These are phyloP conservation scores for Cataglyphis cursor DNA, from an alignment of 2,888 invertebrate species.

Conservation along the genomic window DNA sequence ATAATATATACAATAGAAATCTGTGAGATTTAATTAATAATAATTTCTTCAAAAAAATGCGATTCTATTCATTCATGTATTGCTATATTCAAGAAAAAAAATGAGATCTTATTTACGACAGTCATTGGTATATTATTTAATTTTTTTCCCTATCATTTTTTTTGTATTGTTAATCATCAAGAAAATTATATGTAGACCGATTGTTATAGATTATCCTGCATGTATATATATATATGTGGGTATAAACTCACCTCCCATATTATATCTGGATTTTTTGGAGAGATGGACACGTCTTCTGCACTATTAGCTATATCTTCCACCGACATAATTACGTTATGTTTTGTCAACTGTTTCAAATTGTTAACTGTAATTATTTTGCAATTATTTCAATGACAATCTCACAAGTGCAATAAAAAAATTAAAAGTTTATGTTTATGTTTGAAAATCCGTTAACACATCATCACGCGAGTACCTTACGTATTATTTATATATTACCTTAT, in stretches of 20 bases:
- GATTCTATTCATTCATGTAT: too few species aligned
- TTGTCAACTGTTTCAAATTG: not conserved
- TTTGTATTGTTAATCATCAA: too few species aligned
- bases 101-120: too few species aligned
- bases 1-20: too few species aligned
- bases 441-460: not conserved
- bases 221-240: too few species aligned
- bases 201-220: too few species aligned
- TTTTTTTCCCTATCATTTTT: too few species aligned
- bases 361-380: not conserved
- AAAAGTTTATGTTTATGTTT: not conserved
- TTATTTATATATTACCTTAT: not conserved
- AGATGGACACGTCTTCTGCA: not conserved
- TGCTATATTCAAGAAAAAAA: too few species aligned
- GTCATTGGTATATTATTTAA: too few species aligned
- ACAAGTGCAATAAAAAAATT: not conserved
- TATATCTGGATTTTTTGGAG: not conserved
- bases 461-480: not conserved
- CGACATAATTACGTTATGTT: not conserved
- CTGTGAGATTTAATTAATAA: too few species aligned
- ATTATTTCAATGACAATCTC: not conserved
- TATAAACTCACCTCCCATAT: not conserved
- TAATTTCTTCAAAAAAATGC: too few species aligned
- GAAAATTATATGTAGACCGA: too few species aligned
- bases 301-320: accelerated